Base-by-base conservation (phyloP, 1,140 invertebrate species). In the Drusus annulatus region DNA sequence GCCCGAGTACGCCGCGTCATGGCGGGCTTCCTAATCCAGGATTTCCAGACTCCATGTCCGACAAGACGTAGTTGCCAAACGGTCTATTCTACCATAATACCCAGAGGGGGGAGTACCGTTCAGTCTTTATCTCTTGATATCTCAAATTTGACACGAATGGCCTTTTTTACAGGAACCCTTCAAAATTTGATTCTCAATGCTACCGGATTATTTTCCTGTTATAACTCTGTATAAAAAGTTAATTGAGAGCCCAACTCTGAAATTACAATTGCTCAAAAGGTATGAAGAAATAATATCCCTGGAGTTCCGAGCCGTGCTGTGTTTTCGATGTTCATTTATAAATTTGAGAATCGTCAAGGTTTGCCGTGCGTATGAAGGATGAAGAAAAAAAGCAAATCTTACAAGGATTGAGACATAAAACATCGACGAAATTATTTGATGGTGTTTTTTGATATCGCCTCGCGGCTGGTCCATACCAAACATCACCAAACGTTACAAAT, bases 391-490 rank as follows among this genome's bases (percentile, higher is more conserved):
- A n/a, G 23, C 75, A 77, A 77, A 77, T 65, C 58, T 62, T 21
- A 16, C 36, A 19, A 51, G 50, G 76, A 78, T 78, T 78, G 76
- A 78, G 76, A 68, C 63, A 78, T 78, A 78, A 78, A 78, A 78
- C 76, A 78, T 71, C 65, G 63, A 60, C 56, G 60, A 63, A 77
- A 77, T 77, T 63, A 77, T 77, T 77, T 77, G 75, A 77, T 77
- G 75, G 75, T 77, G 75, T 77, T 63, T 77, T 77, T 77, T 50
- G 75, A 77, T 77, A 77, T 65, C 75, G 58, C 60, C 75, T 77
- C 75, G 36, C 60, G 36, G 17, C 50, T 15, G 69, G 50, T 52
- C 69, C 16, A 6, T 74, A 74, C 19, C 51, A 52, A 56, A 31
- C 69, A 56, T 25, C n/a, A 52, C 16, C n/a, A 28, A n/a, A n/a